Evolutionary conservation across 2,888 invertebrate species (phyloP), one percentile per base, ranked within the genome.

Genomic region (Dascillus cervinus): DNA sequence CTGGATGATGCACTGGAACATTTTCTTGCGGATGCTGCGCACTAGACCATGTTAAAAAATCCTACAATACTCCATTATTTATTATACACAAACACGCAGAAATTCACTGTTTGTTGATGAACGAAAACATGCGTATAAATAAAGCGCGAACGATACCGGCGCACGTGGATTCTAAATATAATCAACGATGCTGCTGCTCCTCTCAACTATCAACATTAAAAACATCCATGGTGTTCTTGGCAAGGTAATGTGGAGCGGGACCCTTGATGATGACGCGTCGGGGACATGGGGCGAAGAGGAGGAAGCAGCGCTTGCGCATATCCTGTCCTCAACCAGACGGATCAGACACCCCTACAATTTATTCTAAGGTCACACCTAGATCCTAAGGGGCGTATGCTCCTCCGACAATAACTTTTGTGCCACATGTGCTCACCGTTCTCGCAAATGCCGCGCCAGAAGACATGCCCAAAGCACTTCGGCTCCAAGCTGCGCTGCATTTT

Each of bases 1-100:
- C 69, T 82, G 83, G 60, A 82, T 82, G 56, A 84, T 83, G 65
- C 84, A 85, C 71, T 84, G 84, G 68, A 84, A 84, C 84, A 84
- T 84, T 58, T 55, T 48, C 41, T 33, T 32, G 34, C 36, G 43
- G 46, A 47, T 47, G 49, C 38, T 47, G 43, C 37, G 37, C 34
- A 37, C 30, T 28, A 9, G 13, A 21, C 21, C 24, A 28, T 17
- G 27, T 32, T 29, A 24, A 25, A 32, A 29, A 29, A 27, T 34
- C 28, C 34, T 32, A 30, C 24, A 43, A 26, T 34, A 44, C 34
- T 39, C 35, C 34, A 43, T 37, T 30, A 12, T 29, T 23, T 26
- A 21, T 30, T 22, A 23, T 26, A 23, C 36, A 34, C 24, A 22
- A 32, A 32, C 26, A 29, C 31, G 32, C 25, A 25, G 37, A 32